Evolutionary conservation across 2,888 invertebrate species (phyloP).

Genomic region (Patella caerulea): DNA sequence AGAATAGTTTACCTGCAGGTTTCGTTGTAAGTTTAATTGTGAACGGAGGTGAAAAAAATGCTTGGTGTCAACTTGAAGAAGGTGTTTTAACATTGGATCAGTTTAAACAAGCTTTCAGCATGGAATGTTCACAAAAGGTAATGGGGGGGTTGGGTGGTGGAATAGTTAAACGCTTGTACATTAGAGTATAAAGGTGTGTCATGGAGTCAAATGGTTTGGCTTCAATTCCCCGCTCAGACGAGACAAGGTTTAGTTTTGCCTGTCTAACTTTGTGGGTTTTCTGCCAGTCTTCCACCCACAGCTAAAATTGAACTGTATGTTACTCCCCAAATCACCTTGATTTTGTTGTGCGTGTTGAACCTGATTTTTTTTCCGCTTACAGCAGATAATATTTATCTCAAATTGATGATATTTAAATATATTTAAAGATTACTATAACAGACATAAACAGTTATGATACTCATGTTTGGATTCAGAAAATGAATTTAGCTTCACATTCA

Average conservation of each 20-base stretch:
- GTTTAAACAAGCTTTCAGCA: slow-evolving; percentile 68
- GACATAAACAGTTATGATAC: background rate
- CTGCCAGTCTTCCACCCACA: too few relatives aligned
- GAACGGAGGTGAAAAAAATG: slow-evolving; percentile 50
- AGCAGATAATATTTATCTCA: background rate
- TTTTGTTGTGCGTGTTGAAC: too few relatives aligned
- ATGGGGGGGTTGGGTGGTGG: background rate
- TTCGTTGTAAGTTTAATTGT: slow-evolving; percentile 63
- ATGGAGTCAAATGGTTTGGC: too few relatives aligned
- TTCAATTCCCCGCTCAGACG: too few relatives aligned
- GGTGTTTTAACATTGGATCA: slow-evolving; percentile 68
- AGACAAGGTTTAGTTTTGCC: too few relatives aligned
- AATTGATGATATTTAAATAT: background rate
- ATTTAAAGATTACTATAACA: background rate
- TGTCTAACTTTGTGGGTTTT: too few relatives aligned
- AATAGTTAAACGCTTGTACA: too few relatives aligned
- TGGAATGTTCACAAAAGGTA: slow-evolving; percentile 69
- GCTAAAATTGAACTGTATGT: too few relatives aligned
- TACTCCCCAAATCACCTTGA: background rate
- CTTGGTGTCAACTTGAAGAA: slow-evolving; percentile 68
- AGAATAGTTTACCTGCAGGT: slow-evolving; percentile 55
- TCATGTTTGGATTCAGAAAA: background rate
- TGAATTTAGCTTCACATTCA: too few relatives aligned
- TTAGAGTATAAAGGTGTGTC: too few relatives aligned
- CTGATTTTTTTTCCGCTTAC: background rate